Conservation (phyloP, 2,113 vertebrate genomes). For the Urocitellus parryii region DNA sequence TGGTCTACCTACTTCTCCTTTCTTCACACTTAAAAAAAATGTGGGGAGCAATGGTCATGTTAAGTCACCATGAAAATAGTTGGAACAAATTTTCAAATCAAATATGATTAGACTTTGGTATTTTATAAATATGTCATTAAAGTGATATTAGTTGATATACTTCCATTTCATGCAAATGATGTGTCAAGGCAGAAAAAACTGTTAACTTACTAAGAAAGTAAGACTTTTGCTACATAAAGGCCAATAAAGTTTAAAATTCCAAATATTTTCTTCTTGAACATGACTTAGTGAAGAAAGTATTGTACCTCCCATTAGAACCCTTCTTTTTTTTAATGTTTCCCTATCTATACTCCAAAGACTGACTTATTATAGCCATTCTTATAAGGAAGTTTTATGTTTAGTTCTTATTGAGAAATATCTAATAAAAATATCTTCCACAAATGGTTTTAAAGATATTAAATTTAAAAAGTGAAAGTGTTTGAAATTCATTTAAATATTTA, state of each 20-base stretch:
- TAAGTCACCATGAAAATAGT: background rate
- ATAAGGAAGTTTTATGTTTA: slow-evolving; percentile 35
- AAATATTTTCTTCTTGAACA: background rate
- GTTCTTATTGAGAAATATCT: background rate
- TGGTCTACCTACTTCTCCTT: background rate
- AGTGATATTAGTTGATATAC: background rate
- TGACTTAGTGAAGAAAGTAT: background rate
- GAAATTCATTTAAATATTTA: slow-evolving; percentile 46
- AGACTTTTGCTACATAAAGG: background rate
- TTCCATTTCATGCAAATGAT: slow-evolving; percentile 16
- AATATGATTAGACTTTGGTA: background rate
- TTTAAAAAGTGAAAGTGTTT: slow-evolving; percentile 32
- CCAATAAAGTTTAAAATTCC: slow-evolving; percentile 36
- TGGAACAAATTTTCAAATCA: slow-evolving; percentile 18
- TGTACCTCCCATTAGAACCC: background rate
- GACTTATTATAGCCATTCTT: background rate
- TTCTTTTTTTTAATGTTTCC: background rate
- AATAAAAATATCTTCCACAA: background rate
- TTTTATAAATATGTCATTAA: slow-evolving; percentile 11
- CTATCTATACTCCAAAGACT: background rate
- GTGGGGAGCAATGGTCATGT: background rate
- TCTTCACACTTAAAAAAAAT: background rate
- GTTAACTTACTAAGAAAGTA: background rate
- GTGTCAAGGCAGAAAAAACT: background rate
- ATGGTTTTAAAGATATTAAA: background rate